Evolutionary conservation across 2,113 vertebrate species (phyloP).

Genomic region (Conger conger): DNA sequence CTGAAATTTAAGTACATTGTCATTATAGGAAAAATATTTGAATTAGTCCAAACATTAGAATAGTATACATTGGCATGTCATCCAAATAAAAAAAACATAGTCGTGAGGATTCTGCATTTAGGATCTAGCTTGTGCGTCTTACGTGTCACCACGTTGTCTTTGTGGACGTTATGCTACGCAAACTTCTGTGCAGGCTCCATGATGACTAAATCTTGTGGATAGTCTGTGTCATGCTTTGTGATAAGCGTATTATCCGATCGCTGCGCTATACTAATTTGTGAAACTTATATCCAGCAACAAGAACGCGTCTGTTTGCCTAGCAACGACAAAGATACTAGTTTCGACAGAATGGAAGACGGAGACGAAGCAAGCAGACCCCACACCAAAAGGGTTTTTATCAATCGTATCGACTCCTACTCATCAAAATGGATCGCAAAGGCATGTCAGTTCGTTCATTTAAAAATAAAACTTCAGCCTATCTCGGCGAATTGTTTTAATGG

Average conservation of each 20-base stretch:
- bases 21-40: no score
- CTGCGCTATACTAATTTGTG: background rate
- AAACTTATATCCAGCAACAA: background rate
- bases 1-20: no score
- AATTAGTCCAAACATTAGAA: no score
- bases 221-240: background rate
- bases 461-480: background rate
- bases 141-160: no score
- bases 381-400: slow-evolving; percentile 74
- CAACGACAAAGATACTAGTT: slow-evolving; percentile 41
- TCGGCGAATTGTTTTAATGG: no score
- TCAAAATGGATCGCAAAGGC: slow-evolving; percentile 77
- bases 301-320: slow-evolving; percentile 43
- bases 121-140: no score
- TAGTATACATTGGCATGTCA: no score
- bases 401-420: slow-evolving; percentile 74
- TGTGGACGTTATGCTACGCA: no score
- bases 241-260: background rate
- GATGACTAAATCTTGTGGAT: background rate
- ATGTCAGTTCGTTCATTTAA: slow-evolving; percentile 33
- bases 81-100: no score
- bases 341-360: slow-evolving; percentile 48
- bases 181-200: no score
- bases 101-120: no score
- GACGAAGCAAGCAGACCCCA: slow-evolving; percentile 15